phyloP scores from a whole-genome alignment of 2,113 vertebrate genomes.

The Nyctibius bracteatus region DNA sequence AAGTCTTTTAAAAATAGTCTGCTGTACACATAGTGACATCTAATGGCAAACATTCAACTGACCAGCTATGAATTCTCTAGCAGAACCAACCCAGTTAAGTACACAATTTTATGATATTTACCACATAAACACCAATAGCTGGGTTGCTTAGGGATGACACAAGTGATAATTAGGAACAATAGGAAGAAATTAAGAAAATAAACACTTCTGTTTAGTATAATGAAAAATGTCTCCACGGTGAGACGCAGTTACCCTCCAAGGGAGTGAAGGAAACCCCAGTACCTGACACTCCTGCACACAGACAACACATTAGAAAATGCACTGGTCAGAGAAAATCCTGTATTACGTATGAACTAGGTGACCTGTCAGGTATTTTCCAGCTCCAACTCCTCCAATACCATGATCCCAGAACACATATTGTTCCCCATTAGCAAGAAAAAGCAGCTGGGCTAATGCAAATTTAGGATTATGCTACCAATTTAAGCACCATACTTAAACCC shows the following conservation, averaged over 20 bases:
- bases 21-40: slow-evolving; percentile 12
- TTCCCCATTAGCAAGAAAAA: background rate
- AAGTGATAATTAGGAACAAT: background rate
- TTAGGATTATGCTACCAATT: background rate
- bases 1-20: background rate
- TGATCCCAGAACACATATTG: background rate
- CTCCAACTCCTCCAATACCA: background rate
- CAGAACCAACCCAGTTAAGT: background rate
- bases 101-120: background rate
- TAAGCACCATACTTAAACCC: background rate
- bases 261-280: background rate
- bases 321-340: background rate
- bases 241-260: background rate
- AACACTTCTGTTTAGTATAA: background rate
- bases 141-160: background rate
- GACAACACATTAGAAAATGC: background rate
- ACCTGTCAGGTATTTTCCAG: background rate
- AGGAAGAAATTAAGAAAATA: background rate
- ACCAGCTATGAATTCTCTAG: background rate
- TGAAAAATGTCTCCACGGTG: background rate
- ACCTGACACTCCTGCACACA: background rate
- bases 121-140: background rate
- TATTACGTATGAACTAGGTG: background rate
- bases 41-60: slow-evolving; percentile 49
- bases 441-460: background rate